Conservation (phyloP, 2,113 vertebrate genomes). For the Mus pahari region DNA sequence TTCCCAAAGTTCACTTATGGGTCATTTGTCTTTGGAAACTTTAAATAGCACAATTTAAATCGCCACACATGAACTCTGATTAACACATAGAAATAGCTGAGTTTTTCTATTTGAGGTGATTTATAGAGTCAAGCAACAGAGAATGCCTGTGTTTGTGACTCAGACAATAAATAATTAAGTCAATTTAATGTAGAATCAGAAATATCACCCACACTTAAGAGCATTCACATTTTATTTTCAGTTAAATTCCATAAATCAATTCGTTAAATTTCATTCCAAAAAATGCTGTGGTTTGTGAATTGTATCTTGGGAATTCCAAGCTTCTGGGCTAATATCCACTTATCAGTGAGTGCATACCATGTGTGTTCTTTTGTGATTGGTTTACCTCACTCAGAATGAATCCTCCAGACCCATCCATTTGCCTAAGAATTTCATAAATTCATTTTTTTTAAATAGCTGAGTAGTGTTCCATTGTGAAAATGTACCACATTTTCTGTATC, state of each 20-base stretch:
- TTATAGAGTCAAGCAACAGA: background rate
- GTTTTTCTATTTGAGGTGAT: background rate
- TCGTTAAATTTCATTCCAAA: constrained; percentile 12
- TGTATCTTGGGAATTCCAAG: too few relatives aligned
- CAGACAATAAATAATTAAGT: constrained; percentile 28
- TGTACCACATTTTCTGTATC: too few relatives aligned
- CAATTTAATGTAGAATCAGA: background rate
- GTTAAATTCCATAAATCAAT: background rate
- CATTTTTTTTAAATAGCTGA: too few relatives aligned
- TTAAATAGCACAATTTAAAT: constrained; percentile 22
- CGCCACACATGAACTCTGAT: background rate
- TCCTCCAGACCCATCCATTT: too few relatives aligned
- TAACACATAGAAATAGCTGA: background rate
- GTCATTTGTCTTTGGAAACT: too few relatives aligned
- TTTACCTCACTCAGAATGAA: too few relatives aligned
- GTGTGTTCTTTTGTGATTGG: too few relatives aligned
- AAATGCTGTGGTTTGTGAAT: background rate
- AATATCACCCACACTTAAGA: background rate
- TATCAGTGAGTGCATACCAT: too few relatives aligned
- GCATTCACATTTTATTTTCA: background rate
- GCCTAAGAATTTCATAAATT: too few relatives aligned
- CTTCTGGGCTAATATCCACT: too few relatives aligned
- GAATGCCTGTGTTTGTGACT: background rate
- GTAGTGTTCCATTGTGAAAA: too few relatives aligned
- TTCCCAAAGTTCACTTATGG: constrained; percentile 24